These are phyloP conservation scores for Drosophila subquinaria DNA, from an alignment of 2,888 invertebrate genomes.

Conservation along the genomic window DNA sequence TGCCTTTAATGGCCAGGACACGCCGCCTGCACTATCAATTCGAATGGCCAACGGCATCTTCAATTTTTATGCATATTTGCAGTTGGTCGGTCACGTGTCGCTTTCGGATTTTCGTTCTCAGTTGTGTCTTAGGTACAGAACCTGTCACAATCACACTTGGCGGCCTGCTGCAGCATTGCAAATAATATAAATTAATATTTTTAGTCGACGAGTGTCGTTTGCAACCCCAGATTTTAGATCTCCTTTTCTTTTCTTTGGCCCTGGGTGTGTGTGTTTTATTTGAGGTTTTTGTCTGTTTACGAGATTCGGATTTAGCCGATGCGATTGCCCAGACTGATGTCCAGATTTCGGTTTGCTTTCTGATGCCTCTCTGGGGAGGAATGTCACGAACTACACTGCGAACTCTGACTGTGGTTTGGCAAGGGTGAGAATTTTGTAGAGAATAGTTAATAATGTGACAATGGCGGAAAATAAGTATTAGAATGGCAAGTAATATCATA, in stretches of 20 bases:
- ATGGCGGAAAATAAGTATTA: not conserved
- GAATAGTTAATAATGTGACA: not conserved
- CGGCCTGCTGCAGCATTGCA: conserved; percentile 78
- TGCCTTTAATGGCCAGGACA: conserved; percentile 60
- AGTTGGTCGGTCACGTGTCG: conserved; percentile 71
- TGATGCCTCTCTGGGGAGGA: conserved; percentile 43
- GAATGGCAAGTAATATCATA: not conserved
- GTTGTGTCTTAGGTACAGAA: conserved; percentile 43
- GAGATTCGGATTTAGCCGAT: conserved; percentile 64
- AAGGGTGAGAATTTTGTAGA: not conserved
- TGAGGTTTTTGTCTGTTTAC: conserved; percentile 72
- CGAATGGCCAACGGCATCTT: conserved; percentile 69
- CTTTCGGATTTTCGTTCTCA: conserved; percentile 33
- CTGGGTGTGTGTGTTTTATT: conserved; percentile 47
- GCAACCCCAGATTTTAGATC: not conserved
- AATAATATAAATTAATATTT: conserved; percentile 83
- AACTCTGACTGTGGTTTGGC: not conserved
- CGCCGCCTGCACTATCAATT: conserved; percentile 74
- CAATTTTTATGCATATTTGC: conserved; percentile 78
- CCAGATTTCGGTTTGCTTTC: conserved; percentile 53
- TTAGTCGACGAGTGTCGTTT: conserved; percentile 24
- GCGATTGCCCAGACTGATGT: conserved; percentile 63
- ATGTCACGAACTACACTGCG: conserved; percentile 53
- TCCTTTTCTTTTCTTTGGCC: conserved; percentile 14
- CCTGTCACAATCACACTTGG: conserved; percentile 84